phyloP scores from a whole-genome alignment of 2,888 invertebrate genomes.

The Leucozona laternaria region DNA sequence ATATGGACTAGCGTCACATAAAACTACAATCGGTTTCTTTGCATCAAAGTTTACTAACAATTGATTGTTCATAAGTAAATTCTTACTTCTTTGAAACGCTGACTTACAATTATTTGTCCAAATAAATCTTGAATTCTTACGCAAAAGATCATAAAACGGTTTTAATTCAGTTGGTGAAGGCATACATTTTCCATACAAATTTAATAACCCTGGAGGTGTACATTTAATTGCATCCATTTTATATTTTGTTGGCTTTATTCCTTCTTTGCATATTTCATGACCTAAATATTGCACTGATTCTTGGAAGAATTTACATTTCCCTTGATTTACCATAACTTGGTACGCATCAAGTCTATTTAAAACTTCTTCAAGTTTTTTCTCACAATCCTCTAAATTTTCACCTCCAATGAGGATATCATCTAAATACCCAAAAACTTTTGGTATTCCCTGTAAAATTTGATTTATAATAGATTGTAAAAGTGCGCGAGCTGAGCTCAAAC shows the following conservation, averaged over 20 bases:
- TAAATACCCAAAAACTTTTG: conserved; percentile 43
- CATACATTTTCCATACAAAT: no score
- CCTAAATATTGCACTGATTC: conserved; percentile 47
- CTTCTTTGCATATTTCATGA: conserved; percentile 47
- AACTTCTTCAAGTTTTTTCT: conserved; percentile 54
- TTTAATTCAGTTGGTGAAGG: conserved; percentile 60
- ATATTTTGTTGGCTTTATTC: conserved; percentile 45
- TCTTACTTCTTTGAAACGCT: conserved; percentile 42
- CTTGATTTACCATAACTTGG: conserved; percentile 55
- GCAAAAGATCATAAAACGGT: conserved; percentile 62
- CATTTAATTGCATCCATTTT: conserved; percentile 46
- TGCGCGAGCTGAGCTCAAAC: conserved; percentile 35
- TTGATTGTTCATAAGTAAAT: conserved; percentile 11
- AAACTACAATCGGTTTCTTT: conserved; percentile 37
- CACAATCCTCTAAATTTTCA: conserved; percentile 38
- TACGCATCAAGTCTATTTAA: conserved; percentile 12
- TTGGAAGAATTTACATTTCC: conserved; percentile 69
- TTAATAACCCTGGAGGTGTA: conserved; percentile 19
- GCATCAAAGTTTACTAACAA: conserved; percentile 13
- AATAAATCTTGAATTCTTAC: conserved; percentile 44
- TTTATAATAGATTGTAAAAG: conserved; percentile 65
- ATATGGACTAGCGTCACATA: conserved; percentile 56
- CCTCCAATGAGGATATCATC: conserved; percentile 69
- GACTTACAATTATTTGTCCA: conserved; percentile 41
- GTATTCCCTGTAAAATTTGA: conserved; percentile 54